phyloP scores from a whole-genome alignment of 2,797 vertebrate species.

The Lindbergichthys nudifrons region DNA sequence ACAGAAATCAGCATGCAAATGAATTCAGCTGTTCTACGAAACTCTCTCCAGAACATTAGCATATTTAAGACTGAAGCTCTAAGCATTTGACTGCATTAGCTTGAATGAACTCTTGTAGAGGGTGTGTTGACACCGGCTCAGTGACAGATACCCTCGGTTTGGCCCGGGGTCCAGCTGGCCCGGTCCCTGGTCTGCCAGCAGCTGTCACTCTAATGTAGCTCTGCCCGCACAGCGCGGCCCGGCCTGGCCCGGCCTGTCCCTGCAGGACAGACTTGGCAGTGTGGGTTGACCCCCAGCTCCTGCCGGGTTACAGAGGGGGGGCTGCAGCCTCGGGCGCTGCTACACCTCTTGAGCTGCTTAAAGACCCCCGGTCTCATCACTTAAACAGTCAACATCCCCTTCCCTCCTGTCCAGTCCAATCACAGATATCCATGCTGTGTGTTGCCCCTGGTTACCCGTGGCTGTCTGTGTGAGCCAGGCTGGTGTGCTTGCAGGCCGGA shows the following conservation, averaged over 20 bases:
- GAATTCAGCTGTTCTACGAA: constrained; percentile 60
- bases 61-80: constrained; percentile 63
- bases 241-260: constrained; percentile 57
- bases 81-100: constrained; percentile 65
- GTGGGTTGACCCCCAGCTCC: constrained; percentile 52
- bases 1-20: constrained; percentile 66
- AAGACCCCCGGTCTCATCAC: constrained; percentile 67
- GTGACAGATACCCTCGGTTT: constrained; percentile 65
- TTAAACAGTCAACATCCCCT: constrained; percentile 65
- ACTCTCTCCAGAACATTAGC: constrained; percentile 57
- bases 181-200: constrained; percentile 66
- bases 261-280: constrained; percentile 64
- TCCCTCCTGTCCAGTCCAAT: constrained; percentile 71
- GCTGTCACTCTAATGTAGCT: constrained; percentile 76
- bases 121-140: constrained; percentile 64
- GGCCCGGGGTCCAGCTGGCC: constrained; percentile 64
- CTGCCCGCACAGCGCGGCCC: constrained; percentile 44
- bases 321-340: constrained; percentile 46
- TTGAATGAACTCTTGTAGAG: constrained; percentile 55
- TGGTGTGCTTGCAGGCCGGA: constrained; percentile 55
- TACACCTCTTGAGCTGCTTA: constrained; percentile 72
- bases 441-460: constrained; percentile 70
- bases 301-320: constrained; percentile 45
- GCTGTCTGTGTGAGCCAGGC: constrained; percentile 51
- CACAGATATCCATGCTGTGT: constrained; percentile 62